Conservation (phyloP, 2,797 vertebrate species). For the Meriones psammophilus region DNA sequence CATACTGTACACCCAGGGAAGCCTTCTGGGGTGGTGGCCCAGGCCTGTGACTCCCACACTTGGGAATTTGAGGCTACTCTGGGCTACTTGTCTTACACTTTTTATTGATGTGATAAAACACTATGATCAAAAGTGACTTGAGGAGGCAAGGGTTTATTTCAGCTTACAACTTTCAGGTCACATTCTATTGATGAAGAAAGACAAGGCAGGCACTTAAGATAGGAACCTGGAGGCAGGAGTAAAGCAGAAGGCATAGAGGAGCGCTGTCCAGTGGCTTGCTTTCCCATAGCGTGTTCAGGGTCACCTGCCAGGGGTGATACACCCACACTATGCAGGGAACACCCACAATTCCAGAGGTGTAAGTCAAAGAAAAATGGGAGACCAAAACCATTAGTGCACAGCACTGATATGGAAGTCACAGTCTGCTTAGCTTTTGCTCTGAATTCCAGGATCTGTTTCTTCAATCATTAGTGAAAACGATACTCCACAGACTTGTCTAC, state of each 20-base stretch:
- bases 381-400: neutral
- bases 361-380: neutral
- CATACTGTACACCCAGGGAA: neutral
- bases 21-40: neutral
- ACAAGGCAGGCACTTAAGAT: neutral
- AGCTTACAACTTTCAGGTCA: neutral
- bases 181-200: neutral
- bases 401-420: neutral
- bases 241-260: neutral
- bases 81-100: neutral
- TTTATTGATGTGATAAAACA: neutral
- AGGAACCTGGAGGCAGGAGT: neutral
- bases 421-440: slow-evolving; percentile 33
- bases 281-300: neutral
- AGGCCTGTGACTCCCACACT: neutral
- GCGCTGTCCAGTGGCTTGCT: too few relatives aligned
- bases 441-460: neutral
- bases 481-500: neutral
- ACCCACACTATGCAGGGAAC: neutral
- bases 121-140: neutral
- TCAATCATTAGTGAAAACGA: neutral
- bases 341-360: neutral
- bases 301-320: neutral
- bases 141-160: neutral
- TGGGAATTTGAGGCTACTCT: neutral